Base-by-base conservation (phyloP, 1,140 invertebrate genomes). In the Vanessa atalanta region DNA sequence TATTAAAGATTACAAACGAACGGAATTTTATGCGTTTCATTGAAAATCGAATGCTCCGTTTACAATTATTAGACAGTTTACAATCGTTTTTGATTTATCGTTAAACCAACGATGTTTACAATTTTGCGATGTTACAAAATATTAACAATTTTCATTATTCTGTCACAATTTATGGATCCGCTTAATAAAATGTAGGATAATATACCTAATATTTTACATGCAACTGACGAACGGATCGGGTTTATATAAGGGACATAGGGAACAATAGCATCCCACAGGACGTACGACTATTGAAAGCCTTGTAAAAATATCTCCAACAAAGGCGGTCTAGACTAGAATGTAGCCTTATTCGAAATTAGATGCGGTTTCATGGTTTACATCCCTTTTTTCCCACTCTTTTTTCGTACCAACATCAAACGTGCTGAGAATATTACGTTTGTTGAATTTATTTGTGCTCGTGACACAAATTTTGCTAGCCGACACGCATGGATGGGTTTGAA, bases 301-400 rank as follows among this genome's bases (percentile, higher is more conserved):
- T 83, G 83, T 84, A 83, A 85, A 89, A 89, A 86, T 85, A 83
- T 83, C 72, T 71, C 70, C 70, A 53, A 87, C 86, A 88, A 90
- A 85, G 82, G 81, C 75, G 71, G 83, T 84, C 83, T 88, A 84
- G 86, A 85, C 83, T 82, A 81, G 79, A 79, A 78, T 79, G 31
- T 37, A 73, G 72, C 72, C 77, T 82, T 82, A 78, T 84, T 81
- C 80, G 77, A 83, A 84, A 84, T 87, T 85, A 87, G 78, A 81
- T 80, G 70, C 75, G 73, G 71, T 81, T 83, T 80, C 76, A 78
- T 76, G 50, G 51, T 16, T 63, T 64, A 12, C 23, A 73, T 73
- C 60, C 47, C 20, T 53, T 50, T 2, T n/a, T 61, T 66, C 53
- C 13, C 55, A 47, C 37, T 60, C 37, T 69, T 60, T 69, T 68